These are phyloP conservation scores for Platysteira castanea DNA, from an alignment of 2,113 vertebrate genomes.

Conservation along the genomic window DNA sequence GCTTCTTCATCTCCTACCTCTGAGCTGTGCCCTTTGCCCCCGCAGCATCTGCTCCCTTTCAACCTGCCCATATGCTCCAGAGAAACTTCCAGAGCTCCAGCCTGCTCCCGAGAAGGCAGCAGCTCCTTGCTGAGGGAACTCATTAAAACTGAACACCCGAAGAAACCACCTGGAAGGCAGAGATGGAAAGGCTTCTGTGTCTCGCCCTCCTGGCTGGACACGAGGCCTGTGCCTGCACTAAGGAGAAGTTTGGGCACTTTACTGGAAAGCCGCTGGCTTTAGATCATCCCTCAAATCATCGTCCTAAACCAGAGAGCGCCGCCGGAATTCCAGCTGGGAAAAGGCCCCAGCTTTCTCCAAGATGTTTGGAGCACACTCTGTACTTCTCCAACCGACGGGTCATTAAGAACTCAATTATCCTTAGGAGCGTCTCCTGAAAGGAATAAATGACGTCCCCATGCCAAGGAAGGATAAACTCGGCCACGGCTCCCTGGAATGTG, in stretches of 20 bases:
- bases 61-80: neutral
- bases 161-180: neutral
- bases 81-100: neutral
- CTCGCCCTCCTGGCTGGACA: no score
- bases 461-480: accelerated
- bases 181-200: accelerated
- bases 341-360: neutral
- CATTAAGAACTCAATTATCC: neutral
- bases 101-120: neutral
- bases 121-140: neutral
- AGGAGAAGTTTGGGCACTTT: accelerated
- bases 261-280: neutral
- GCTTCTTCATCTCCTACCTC: neutral
- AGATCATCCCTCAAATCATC: neutral
- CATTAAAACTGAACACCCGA: neutral
- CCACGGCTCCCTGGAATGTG: accelerated
- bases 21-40: neutral
- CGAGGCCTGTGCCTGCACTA: neutral
- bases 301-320: neutral
- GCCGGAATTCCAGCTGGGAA: neutral
- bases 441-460: accelerated
- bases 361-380: neutral
- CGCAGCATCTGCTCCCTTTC: neutral
- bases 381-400: neutral
- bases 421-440: neutral